phyloP scores from a whole-genome alignment of 2,797 vertebrate species.

The Salmo trutta region DNA sequence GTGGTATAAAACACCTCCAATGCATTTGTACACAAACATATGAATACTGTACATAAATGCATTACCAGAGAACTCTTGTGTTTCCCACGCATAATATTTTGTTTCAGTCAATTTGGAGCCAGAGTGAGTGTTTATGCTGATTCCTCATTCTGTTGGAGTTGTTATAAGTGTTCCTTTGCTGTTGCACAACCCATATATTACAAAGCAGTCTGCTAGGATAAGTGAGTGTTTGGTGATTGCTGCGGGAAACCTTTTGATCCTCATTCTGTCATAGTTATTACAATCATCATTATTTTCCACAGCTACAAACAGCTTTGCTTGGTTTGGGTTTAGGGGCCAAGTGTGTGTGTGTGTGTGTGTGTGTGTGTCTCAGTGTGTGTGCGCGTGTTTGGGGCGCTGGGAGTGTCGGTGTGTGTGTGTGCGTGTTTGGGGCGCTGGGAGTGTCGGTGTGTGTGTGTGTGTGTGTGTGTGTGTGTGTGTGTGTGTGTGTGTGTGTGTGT shows the following conservation, averaged over 20 bases:
- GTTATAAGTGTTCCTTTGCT: conserved; percentile 1
- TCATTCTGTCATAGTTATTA: conserved; percentile 23
- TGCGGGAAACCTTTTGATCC: conserved; percentile 29
- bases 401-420: too few relatives aligned
- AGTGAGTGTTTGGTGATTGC: conserved; percentile 24
- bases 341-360: conserved; percentile 11
- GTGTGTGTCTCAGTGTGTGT: too few relatives aligned
- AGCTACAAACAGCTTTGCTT: conserved; percentile 6
- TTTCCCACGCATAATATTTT: not conserved
- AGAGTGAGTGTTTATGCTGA: not conserved
- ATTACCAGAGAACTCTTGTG: not conserved
- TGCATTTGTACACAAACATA: not conserved
- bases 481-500: not conserved
- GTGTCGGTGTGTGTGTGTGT: too few relatives aligned
- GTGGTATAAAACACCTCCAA: not conserved
- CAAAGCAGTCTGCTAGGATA: not conserved
- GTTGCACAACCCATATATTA: not conserved
- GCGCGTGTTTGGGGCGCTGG: too few relatives aligned
- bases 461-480: not conserved
- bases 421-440: too few relatives aligned
- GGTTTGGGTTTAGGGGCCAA: not conserved
- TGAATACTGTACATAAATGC: not conserved
- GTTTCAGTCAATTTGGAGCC: not conserved
- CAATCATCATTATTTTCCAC: conserved; percentile 22
- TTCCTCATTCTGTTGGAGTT: not conserved